phyloP scores from a whole-genome alignment of 2,113 vertebrate genomes.

The Ictidomys tridecemlineatus region DNA sequence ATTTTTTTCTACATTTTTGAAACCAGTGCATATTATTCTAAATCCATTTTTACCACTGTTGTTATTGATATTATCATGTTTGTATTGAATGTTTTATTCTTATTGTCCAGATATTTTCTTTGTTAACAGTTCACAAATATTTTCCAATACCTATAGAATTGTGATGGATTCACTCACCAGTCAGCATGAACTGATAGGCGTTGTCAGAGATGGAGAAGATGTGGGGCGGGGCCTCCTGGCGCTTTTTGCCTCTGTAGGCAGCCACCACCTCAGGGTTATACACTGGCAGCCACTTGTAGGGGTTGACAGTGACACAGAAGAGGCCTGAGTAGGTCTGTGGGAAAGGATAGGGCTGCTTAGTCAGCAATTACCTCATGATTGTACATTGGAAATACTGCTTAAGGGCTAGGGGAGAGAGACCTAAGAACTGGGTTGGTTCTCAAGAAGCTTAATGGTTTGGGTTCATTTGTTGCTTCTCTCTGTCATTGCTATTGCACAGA shows the following conservation, averaged over 20 bases:
- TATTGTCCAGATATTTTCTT: neutral
- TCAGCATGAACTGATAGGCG: constrained; percentile 87
- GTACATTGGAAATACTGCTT: neutral
- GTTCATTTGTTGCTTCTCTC: neutral
- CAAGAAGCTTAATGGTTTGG: neutral
- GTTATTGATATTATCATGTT: neutral
- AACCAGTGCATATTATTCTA: neutral
- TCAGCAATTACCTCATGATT: neutral
- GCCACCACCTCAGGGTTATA: constrained; percentile 85
- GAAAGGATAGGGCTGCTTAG: neutral
- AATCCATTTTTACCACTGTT: neutral
- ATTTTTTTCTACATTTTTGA: constrained; percentile 11
- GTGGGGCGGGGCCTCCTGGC: constrained; percentile 86
- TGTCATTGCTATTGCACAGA: neutral
- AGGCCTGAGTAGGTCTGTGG: constrained; percentile 93
- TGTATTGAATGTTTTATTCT: neutral
- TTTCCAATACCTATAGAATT: neutral
- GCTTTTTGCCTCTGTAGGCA: constrained; percentile 86
- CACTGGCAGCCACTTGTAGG: constrained; percentile 93
- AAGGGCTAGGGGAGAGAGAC: neutral
- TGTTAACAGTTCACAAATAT: neutral
- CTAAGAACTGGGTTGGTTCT: neutral
- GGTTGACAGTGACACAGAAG: constrained; percentile 93
- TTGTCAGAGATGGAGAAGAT: constrained; percentile 89
- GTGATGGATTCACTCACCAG: constrained; percentile 77